Evolutionary conservation across 2,113 vertebrate species (phyloP).

Genomic region (Vireo altiloquus): DNA sequence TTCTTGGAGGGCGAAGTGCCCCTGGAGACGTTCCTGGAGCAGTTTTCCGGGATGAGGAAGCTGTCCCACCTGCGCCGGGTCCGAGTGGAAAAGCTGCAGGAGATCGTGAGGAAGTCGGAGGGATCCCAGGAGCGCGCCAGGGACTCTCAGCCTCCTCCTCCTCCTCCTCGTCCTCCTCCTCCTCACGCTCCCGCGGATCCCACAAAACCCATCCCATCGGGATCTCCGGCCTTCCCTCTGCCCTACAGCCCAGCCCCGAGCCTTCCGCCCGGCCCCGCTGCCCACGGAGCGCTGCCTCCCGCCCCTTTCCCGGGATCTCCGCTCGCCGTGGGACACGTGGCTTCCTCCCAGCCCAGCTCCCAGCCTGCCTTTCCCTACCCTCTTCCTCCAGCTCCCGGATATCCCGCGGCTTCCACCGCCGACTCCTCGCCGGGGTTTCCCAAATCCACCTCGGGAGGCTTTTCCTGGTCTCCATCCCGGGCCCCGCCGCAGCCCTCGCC

Average conservation of each 20-base stretch:
- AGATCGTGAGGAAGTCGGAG: constrained; percentile 69
- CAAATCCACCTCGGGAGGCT: not conserved
- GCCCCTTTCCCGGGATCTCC: constrained; percentile 54
- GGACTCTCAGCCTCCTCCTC: not conserved
- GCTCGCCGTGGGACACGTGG: fast-evolving
- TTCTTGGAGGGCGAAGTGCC: constrained; percentile 86
- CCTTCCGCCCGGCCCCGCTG: constrained; percentile 22
- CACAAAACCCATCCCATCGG: not conserved
- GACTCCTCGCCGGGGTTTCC: not conserved
- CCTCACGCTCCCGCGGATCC: not conserved
- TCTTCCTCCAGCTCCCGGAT: not conserved
- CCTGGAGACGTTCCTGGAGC: constrained; percentile 87
- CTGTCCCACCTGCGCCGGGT: constrained; percentile 87
- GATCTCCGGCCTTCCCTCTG: constrained; percentile 41
- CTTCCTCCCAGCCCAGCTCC: constrained; percentile 42
- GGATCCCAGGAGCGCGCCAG: not conserved
- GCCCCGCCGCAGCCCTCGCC: not conserved
- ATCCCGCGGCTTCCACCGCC: not conserved
- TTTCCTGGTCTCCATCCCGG: constrained; percentile 69
- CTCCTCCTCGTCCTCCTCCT: not conserved
- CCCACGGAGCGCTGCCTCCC: constrained; percentile 31
- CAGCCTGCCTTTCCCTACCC: constrained; percentile 44
- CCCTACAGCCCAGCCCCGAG: constrained; percentile 64
- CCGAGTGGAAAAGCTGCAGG: constrained; percentile 91
- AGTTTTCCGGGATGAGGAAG: constrained; percentile 79